Conservation (phyloP, 2,797 vertebrate species). For the Phalanger gymnotis region DNA sequence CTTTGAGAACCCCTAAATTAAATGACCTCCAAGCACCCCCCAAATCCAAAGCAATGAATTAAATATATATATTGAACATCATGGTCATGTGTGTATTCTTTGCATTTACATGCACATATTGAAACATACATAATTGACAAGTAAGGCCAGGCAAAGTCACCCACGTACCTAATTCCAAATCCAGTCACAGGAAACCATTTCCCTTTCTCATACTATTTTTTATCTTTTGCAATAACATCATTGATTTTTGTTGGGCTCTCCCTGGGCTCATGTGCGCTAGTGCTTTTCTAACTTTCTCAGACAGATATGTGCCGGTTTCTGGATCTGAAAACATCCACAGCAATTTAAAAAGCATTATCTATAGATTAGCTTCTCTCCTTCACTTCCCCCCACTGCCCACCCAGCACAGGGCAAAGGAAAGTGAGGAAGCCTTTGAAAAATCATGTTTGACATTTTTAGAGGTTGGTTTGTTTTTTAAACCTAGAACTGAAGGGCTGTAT, state of each 20-base stretch:
- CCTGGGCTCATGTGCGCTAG: neutral
- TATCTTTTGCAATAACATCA: neutral
- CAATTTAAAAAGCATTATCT: too few relatives aligned
- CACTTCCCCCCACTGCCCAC: neutral
- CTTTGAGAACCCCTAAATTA: neutral
- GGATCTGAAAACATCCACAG: neutral
- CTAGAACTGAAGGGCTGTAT: neutral
- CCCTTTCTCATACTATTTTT: neutral
- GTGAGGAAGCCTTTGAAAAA: neutral
- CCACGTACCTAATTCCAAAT: too few relatives aligned
- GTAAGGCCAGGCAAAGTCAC: too few relatives aligned
- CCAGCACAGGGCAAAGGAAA: neutral
- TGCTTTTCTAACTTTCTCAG: neutral
- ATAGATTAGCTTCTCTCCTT: neutral
- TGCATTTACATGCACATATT: neutral
- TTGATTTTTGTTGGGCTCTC: too few relatives aligned
- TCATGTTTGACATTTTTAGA: neutral
- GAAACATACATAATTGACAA: rapidly evolving
- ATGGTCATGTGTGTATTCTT: neutral
- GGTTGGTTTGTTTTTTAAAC: neutral
- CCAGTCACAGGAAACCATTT: neutral
- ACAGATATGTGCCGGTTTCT: neutral
- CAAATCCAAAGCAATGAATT: neutral
- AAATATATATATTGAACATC: neutral
- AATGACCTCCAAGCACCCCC: neutral